phyloP scores from a whole-genome alignment of 1,140 invertebrate species.

The Drosophila neocordata region DNA sequence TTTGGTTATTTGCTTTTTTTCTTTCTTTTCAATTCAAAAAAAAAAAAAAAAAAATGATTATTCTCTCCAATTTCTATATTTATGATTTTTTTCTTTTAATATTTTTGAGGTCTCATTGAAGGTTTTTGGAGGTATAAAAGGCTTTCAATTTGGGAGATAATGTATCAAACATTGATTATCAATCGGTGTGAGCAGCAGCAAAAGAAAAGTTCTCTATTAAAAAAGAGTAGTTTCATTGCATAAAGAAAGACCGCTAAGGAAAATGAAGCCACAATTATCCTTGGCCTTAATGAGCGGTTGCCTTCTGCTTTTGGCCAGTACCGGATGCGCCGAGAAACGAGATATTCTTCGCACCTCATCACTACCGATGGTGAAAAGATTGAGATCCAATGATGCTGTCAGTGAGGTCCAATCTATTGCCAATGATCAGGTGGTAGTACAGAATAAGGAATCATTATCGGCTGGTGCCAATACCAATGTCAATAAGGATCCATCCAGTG shows the following conservation, averaged over 20 bases:
- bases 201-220: slow-evolving; percentile 57
- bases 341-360: neutral
- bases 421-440: slow-evolving; percentile 33
- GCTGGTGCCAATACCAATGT: neutral
- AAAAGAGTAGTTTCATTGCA: slow-evolving; percentile 60
- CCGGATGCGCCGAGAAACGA: neutral
- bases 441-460: neutral
- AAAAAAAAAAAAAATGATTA: too few relatives aligned
- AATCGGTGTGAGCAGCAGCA: slow-evolving; percentile 48
- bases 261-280: slow-evolving; percentile 30
- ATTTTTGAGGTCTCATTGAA: neutral
- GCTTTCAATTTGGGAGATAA: slow-evolving; percentile 40
- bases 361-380: neutral
- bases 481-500: slow-evolving; percentile 67
- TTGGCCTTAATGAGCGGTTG: neutral
- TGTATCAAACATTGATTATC: slow-evolving; percentile 78
- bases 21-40: neutral
- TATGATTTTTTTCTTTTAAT: slow-evolving; percentile 4
- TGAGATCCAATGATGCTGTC: slow-evolving; percentile 36
- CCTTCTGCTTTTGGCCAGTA: neutral
- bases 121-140: slow-evolving; percentile 62
- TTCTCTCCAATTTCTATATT: too few relatives aligned
- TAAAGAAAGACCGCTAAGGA: neutral
- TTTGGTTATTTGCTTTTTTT: slow-evolving; percentile 6
- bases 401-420: slow-evolving; percentile 23